These are phyloP conservation scores for Lerema accius DNA, from an alignment of 1,140 invertebrate species.

Conservation along the genomic window DNA sequence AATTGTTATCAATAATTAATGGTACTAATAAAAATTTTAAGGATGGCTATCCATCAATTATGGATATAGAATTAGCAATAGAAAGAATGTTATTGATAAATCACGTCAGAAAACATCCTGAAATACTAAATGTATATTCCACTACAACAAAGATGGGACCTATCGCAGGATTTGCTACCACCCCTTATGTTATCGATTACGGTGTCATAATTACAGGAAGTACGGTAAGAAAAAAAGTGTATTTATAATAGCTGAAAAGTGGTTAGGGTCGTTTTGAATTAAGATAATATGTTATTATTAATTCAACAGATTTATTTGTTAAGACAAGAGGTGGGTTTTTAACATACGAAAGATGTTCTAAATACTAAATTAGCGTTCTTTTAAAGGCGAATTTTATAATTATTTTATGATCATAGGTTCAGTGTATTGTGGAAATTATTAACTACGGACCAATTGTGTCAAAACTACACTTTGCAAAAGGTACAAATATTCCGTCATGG, in stretches of 20 bases:
- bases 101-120: slow-evolving; percentile 58
- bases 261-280: not conserved
- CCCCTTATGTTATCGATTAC: slow-evolving; percentile 68
- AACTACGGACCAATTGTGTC: slow-evolving; percentile 70
- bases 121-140: slow-evolving; percentile 51
- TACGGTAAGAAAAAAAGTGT: slow-evolving; percentile 51
- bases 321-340: too few relatives aligned
- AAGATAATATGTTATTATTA: not conserved
- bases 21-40: too few relatives aligned
- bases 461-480: slow-evolving; percentile 66
- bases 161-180: slow-evolving; percentile 64
- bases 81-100: slow-evolving; percentile 65
- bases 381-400: too few relatives aligned
- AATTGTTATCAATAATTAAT: too few relatives aligned
- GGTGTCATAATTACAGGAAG: slow-evolving; percentile 72
- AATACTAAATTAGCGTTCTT: too few relatives aligned
- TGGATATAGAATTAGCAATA: slow-evolving; percentile 73
- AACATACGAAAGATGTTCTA: too few relatives aligned
- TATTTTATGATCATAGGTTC: slow-evolving; percentile 56
- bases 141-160: slow-evolving; percentile 50
- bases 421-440: slow-evolving; percentile 62
- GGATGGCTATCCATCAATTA: slow-evolving; percentile 64
- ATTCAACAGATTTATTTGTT: not conserved
- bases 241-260: not conserved
- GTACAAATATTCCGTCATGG: slow-evolving; percentile 55